Base-by-base conservation (phyloP, 92 coral and sea anemone genomes). In the Pocillopora meandrina region DNA sequence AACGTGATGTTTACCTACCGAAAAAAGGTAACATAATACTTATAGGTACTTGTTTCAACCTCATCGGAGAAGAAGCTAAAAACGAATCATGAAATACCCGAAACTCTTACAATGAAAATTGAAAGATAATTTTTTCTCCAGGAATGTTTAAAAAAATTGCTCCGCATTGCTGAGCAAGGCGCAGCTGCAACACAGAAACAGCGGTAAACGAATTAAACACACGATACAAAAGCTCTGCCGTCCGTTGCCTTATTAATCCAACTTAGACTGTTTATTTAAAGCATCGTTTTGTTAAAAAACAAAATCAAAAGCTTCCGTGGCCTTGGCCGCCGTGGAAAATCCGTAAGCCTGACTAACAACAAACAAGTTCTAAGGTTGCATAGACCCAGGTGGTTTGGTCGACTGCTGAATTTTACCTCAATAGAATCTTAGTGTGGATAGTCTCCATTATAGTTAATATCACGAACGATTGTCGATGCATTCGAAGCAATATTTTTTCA, bases 311-410 rank as follows among this genome's bases (percentile, higher is more conserved):
- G 14, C 8, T 81, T 81, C 52, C 52, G 52, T 42, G 70, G 69
- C 85, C 77, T 81, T 81, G 85, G 72, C 85, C 85, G 66, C 20
- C 34, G 10, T 59, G 18, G 62, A 35, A 16, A 7, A 21, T 65
- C 21, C 17, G 33, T 20, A 55, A 31, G 58, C 76, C 20, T 58
- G 20, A 56, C 63, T 16, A 75, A 75, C 31, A 36, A 81, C 75
- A 68, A 80, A 68, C 65, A 67, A 18, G 21, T 26, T 74, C 34
- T 56, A 74, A 74, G 64, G 56, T 80, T 56, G 76, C 26, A 56
- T 49, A 11, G n/a, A 76, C 60, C 17, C 84, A 69, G 55, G 84
- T 80, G 75, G 84, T 81, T 67, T 18, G n/a, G 7, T 34, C 35
- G 52, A 69, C 16, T 34, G 74, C 74, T 35, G 52, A 42, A 42